These are phyloP conservation scores for Trochalopteron elliotii DNA, from an alignment of 2,113 vertebrate species.

Conservation along the genomic window DNA sequence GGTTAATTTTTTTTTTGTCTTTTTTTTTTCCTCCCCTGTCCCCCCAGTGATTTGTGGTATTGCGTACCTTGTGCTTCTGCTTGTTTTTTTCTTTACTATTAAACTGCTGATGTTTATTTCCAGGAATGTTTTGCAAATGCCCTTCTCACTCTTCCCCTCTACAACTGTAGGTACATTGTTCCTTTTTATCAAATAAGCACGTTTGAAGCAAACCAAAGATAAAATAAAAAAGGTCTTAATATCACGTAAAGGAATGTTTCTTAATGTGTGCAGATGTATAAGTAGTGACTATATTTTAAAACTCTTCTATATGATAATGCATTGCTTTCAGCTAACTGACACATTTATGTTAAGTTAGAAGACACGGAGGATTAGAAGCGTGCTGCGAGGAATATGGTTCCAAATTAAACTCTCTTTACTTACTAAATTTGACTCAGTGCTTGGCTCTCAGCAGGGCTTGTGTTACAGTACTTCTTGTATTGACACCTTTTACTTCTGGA, in stretches of 20 bases:
- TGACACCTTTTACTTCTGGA: conserved; percentile 48
- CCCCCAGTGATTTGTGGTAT: conserved; percentile 55
- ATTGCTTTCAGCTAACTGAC: conserved; percentile 74
- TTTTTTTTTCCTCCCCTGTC: not conserved
- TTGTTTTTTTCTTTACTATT: conserved; percentile 79
- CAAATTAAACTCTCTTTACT: conserved; percentile 32
- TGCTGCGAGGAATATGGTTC: conserved; percentile 30
- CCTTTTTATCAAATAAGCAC: conserved; percentile 88
- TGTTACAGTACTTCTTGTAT: conserved; percentile 29
- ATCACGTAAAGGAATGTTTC: conserved; percentile 73
- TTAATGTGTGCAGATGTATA: conserved; percentile 64
- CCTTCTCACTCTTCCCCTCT: conserved; percentile 88
- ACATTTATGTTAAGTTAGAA: conserved; percentile 85
- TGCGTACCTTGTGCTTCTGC: conserved; percentile 62
- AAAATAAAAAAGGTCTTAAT: conserved; percentile 72
- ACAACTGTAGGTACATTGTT: conserved; percentile 94
- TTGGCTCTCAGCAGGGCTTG: conserved; percentile 63
- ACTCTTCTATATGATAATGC: conserved; percentile 63
- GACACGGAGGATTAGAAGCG: conserved; percentile 53
- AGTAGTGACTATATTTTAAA: conserved; percentile 67
- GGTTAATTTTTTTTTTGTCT: conserved; percentile 20
- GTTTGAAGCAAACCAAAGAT: conserved; percentile 75
- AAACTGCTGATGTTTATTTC: conserved; percentile 91
- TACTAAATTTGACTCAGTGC: conserved; percentile 35
- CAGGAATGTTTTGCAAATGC: conserved; percentile 90